Percentiles rank a stretch among this genome's conserved stretches.
These are phyloP conservation scores for Phocides pigmalion DNA, from an alignment of 1,140 invertebrate species.

Conservation along the genomic window DNA sequence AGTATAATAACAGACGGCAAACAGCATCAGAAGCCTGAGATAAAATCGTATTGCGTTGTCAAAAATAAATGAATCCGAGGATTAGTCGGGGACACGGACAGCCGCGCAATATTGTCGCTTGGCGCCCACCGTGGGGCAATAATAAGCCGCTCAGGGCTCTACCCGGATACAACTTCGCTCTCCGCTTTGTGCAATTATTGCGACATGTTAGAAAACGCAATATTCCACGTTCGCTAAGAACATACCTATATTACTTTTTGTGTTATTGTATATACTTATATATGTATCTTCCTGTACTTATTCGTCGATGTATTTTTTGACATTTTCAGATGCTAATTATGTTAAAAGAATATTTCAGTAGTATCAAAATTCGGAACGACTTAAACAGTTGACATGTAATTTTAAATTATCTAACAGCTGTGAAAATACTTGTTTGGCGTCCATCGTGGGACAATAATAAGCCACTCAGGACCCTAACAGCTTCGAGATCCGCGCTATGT, in stretches of 20 bases:
- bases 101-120: slow-evolving; percentile 74
- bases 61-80: slow-evolving; percentile 83
- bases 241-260: neutral
- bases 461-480: slow-evolving; percentile 52
- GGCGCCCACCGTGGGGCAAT: slow-evolving; percentile 68
- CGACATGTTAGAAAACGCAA: slow-evolving; percentile 30
- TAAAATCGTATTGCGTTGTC: slow-evolving; percentile 84
- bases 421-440: slow-evolving; percentile 75
- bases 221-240: slow-evolving; percentile 10
- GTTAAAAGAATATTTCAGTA: no score
- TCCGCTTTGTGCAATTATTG: slow-evolving; percentile 44
- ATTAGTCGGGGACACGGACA: slow-evolving; percentile 78
- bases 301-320: no score
- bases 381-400: no score
- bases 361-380: no score
- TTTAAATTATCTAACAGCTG: no score
- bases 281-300: neutral
- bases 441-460: slow-evolving; percentile 70
- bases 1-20: slow-evolving; percentile 81
- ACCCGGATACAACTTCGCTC: slow-evolving; percentile 43
- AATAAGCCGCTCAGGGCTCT: slow-evolving; percentile 62
- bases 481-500: slow-evolving; percentile 40
- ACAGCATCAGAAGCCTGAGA: slow-evolving; percentile 82
- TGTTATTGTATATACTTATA: no score
- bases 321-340: no score